Conservation (phyloP, 2,113 vertebrate species). For the Cisticola juncidis region DNA sequence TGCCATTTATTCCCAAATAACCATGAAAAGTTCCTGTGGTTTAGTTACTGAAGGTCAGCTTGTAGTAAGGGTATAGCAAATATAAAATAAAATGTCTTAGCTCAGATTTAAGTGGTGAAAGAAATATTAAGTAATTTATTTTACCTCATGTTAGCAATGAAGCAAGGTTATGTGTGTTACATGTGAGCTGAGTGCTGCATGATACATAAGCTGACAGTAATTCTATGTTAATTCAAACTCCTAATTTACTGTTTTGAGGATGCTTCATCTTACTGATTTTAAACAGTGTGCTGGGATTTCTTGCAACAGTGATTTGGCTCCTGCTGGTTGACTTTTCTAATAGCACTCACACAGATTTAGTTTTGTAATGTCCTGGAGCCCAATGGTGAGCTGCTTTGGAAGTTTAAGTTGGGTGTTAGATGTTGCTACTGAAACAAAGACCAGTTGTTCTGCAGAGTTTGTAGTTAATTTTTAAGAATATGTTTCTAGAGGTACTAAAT, state of each 20-base stretch:
- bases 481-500: not conserved
- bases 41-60: not conserved
- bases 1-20: not conserved
- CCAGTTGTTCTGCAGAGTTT: not conserved
- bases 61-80: not conserved
- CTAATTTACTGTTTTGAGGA: not conserved
- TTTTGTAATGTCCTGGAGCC: not conserved
- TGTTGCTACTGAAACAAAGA: not conserved
- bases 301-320: not conserved
- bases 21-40: not conserved
- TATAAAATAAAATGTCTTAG: not conserved
- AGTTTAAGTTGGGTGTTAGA: not conserved
- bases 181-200: not conserved
- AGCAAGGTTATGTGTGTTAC: not conserved
- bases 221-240: not conserved
- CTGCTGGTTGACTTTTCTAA: not conserved
- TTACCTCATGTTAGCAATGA: not conserved
- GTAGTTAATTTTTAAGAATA: not conserved
- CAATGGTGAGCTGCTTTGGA: not conserved
- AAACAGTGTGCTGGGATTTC: not conserved
- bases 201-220: not conserved
- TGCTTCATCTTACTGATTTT: not conserved
- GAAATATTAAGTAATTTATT: not conserved
- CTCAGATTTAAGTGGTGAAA: not conserved
- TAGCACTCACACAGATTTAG: not conserved